phyloP scores from a whole-genome alignment of 2,113 vertebrate species.

The Pelusios castaneus region DNA sequence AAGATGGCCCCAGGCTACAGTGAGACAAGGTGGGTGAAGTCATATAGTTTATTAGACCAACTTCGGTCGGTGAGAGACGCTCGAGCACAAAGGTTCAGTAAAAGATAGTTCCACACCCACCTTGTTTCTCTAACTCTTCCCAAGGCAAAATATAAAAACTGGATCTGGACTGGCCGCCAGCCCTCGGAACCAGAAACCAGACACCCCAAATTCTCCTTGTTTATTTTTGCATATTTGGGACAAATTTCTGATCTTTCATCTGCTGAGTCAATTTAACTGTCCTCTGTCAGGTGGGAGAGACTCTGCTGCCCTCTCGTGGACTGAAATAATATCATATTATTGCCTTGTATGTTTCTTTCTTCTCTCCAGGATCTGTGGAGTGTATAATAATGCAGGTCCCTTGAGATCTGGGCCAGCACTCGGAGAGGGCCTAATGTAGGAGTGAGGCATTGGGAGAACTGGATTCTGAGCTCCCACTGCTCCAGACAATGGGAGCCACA shows the following conservation, averaged over 20 bases:
- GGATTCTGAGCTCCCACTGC: not conserved
- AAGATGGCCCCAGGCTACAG: not conserved
- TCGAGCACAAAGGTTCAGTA: not conserved
- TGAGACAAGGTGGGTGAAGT: not conserved
- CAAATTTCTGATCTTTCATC: not conserved
- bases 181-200: not conserved
- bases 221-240: not conserved
- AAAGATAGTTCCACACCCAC: not conserved
- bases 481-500: not conserved
- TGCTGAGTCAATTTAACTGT: not conserved
- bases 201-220: not conserved
- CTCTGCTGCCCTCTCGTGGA: slow-evolving; percentile 64
- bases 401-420: not conserved
- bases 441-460: not conserved
- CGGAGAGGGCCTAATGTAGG: not conserved
- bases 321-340: not conserved
- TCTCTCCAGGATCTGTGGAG: not conserved
- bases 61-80: not conserved
- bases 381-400: not conserved
- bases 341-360: not conserved
- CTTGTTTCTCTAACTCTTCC: not conserved
- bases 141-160: not conserved
- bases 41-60: not conserved
- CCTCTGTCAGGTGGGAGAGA: not conserved
- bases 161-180: not conserved